A percentile compares a stretch with the other conserved stretches of the same genome.
phyloP scores from a whole-genome alignment of 2,113 vertebrate species.

The Phylloscopus whistleri region DNA sequence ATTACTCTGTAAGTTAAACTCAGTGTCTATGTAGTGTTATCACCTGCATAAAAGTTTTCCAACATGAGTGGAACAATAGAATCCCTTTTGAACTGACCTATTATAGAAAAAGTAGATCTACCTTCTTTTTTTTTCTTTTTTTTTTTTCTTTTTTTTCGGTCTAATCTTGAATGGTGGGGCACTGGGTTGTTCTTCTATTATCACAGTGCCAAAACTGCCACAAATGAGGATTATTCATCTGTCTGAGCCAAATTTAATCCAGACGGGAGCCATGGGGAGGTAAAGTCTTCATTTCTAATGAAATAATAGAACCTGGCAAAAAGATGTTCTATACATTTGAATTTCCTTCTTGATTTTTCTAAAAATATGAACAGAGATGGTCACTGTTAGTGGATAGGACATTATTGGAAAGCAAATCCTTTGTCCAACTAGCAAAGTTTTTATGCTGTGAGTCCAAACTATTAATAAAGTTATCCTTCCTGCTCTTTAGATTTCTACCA shows the following conservation, averaged over 20 bases:
- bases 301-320: not conserved
- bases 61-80: not conserved
- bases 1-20: not conserved
- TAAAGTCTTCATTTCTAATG: not conserved
- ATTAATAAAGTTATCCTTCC: slow-evolving; percentile 53
- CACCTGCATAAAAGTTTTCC: not conserved
- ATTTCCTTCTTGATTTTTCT: not conserved
- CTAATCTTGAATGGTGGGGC: not conserved
- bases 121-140: too few species aligned
- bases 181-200: not conserved
- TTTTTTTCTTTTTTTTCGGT: too few species aligned
- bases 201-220: not conserved
- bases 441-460: slow-evolving; percentile 6
- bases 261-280: not conserved
- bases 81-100: not conserved
- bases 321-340: not conserved
- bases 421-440: not conserved
- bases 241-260: not conserved
- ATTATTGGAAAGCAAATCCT: slow-evolving; percentile 10
- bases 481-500: slow-evolving; percentile 33
- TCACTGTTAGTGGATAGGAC: not conserved
- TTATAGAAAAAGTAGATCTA: not conserved
- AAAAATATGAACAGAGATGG: not conserved
- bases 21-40: not conserved
- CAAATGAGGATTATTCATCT: not conserved